Evolutionary conservation across 2,888 invertebrate genomes (phyloP).

Genomic region (Mechanitis messenoides): DNA sequence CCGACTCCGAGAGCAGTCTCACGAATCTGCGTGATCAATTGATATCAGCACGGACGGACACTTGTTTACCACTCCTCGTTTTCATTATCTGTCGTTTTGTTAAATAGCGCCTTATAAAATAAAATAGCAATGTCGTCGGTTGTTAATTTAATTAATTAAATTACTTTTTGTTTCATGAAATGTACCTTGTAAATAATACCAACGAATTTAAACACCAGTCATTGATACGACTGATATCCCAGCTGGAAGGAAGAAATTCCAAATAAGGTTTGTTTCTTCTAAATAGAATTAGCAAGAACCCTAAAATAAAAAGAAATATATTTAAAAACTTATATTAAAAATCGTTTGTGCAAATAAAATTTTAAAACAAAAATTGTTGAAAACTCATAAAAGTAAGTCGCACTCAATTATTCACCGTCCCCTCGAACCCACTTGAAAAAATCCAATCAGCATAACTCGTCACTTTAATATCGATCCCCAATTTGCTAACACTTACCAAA

Average conservation of each 20-base stretch:
- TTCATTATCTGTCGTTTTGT: constrained; percentile 37
- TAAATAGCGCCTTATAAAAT: constrained; percentile 24
- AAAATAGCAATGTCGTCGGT: constrained; percentile 6
- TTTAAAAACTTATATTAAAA: constrained; percentile 24
- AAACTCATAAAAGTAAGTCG: constrained; percentile 55
- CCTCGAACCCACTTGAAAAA: constrained; percentile 69
- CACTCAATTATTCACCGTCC: constrained; percentile 72
- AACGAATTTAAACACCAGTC: too few relatives aligned
- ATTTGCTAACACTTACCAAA: constrained; percentile 71
- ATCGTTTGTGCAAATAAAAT: constrained; percentile 29
- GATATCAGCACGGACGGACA: constrained; percentile 57
- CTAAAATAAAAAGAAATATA: constrained; percentile 3
- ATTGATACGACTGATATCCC: too few relatives aligned
- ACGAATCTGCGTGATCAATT: constrained; percentile 70
- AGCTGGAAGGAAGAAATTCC: too few relatives aligned
- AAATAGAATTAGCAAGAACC: too few relatives aligned
- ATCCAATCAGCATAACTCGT: constrained; percentile 76
- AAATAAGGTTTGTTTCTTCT: too few relatives aligned
- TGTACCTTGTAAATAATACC: too few relatives aligned
- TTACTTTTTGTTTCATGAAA: too few relatives aligned
- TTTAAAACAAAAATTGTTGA: constrained; percentile 30
- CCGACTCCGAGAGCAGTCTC: constrained; percentile 50
- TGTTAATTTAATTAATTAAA: not conserved
- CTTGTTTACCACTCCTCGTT: constrained; percentile 45
- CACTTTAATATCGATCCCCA: constrained; percentile 73